Conservation (phyloP, 2,113 vertebrate species). For the Nanorana parkeri region DNA sequence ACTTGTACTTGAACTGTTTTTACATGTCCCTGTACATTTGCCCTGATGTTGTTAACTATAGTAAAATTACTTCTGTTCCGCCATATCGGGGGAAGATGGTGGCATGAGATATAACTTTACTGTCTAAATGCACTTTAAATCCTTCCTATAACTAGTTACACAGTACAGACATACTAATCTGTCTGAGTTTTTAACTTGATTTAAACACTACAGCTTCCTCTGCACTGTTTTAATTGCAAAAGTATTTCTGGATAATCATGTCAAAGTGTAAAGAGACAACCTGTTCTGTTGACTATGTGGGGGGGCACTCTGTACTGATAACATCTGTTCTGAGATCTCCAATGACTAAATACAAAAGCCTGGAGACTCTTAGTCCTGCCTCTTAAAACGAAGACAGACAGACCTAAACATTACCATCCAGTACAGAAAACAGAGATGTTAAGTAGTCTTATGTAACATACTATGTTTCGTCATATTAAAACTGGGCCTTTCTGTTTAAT, state of each 20-base stretch:
- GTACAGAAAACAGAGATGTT: conserved; percentile 44
- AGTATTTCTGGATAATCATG: conserved; percentile 63
- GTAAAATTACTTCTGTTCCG: background rate
- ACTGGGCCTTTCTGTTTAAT: too few species aligned
- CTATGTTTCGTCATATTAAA: too few species aligned
- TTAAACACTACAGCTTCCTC: conserved; percentile 73
- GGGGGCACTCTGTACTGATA: conserved; percentile 62
- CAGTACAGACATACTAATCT: conserved; percentile 74
- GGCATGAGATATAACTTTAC: background rate
- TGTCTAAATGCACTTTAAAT: background rate
- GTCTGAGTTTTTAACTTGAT: conserved; percentile 75
- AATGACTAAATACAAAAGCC: conserved; percentile 19
- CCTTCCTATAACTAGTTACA: conserved; percentile 58
- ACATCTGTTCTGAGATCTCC: conserved; percentile 62
- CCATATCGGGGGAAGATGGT: background rate
- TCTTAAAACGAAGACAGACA: conserved; percentile 52
- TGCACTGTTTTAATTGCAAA: too few species aligned
- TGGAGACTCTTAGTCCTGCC: conserved; percentile 31
- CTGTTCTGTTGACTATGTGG: conserved; percentile 62
- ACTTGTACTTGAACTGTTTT: too few species aligned
- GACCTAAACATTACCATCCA: conserved; percentile 29
- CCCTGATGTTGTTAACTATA: too few species aligned
- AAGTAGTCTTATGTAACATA: too few species aligned
- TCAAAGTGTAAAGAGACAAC: conserved; percentile 66
- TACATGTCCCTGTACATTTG: too few species aligned